phyloP scores from a whole-genome alignment of 1,140 invertebrate species.

The Zophobas morio region DNA sequence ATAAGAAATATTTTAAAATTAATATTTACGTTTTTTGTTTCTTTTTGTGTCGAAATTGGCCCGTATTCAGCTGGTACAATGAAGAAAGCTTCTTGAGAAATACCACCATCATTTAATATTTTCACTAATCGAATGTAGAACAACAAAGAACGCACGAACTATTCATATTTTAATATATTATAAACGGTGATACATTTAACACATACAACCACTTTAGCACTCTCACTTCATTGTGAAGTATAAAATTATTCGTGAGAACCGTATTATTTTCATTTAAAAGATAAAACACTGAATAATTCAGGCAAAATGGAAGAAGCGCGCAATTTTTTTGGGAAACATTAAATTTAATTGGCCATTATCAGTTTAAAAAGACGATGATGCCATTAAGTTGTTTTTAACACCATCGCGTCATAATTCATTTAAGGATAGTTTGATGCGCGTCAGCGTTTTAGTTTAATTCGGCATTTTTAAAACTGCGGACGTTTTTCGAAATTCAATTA shows the following conservation, averaged over 20 bases:
- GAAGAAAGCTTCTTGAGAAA: no score
- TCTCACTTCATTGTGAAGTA: neutral
- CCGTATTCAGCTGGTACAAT: no score
- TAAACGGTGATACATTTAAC: no score
- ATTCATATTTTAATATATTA: no score
- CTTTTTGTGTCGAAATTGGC: no score
- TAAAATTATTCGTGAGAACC: neutral
- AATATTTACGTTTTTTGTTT: no score
- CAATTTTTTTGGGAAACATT: neutral
- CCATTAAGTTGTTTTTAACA: neutral
- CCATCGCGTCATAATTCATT: constrained; percentile 13
- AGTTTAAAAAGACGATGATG: constrained; percentile 10
- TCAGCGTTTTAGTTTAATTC: constrained; percentile 20
- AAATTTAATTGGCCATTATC: neutral
- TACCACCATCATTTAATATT: no score
- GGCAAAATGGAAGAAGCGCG: neutral
- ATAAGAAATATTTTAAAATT: no score
- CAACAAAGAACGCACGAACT: no score
- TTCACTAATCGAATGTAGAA: no score
- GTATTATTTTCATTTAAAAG: neutral
- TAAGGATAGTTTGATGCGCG: constrained; percentile 12
- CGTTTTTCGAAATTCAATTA: constrained; percentile 12
- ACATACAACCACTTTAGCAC: no score
- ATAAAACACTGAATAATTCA: neutral
- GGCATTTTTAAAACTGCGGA: neutral